Percentiles rank a stretch among this genome's conserved stretches.
phyloP scores from a whole-genome alignment of 1,140 invertebrate genomes.

The Globodera ellingtonae region DNA sequence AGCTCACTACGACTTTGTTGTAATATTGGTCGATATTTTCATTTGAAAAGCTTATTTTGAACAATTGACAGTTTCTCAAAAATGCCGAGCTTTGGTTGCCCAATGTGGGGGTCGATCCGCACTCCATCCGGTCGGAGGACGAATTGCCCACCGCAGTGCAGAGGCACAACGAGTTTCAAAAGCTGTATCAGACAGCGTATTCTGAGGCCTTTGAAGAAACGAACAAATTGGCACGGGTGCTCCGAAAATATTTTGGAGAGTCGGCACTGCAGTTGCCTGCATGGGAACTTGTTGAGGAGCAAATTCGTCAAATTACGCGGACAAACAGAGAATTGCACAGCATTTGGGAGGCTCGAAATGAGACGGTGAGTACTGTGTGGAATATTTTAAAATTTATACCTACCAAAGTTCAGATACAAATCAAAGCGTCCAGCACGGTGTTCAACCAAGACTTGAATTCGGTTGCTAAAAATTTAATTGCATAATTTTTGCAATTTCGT shows the following conservation, averaged over 20 bases:
- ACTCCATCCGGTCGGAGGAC: slow-evolving; percentile 24
- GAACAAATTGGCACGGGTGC: slow-evolving; percentile 23
- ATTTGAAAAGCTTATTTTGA: too few species aligned
- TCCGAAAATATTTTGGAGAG: slow-evolving; percentile 36
- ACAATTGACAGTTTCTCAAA: slow-evolving; percentile 32
- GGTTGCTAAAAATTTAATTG: not conserved
- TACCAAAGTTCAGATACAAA: slow-evolving; percentile 35
- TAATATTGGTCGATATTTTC: too few species aligned
- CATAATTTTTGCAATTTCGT: not conserved
- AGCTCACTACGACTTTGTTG: too few species aligned
- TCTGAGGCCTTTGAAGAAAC: slow-evolving; percentile 34
- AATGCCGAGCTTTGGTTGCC: slow-evolving; percentile 35
- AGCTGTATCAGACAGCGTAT: slow-evolving; percentile 32
- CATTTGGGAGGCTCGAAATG: slow-evolving; percentile 48
- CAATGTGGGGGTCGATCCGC: slow-evolving; percentile 46
- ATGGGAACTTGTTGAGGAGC: slow-evolving; percentile 37
- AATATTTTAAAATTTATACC: slow-evolving; percentile 1
- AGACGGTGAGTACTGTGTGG: slow-evolving; percentile 14
- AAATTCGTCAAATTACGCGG: slow-evolving; percentile 42
- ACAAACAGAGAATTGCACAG: slow-evolving; percentile 37
- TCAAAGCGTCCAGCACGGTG: slow-evolving; percentile 18
- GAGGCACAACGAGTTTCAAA: slow-evolving; percentile 43
- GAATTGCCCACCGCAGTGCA: slow-evolving; percentile 33
- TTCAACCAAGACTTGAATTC: slow-evolving; percentile 38
- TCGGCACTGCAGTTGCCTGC: slow-evolving; percentile 13